Evolutionary conservation across 2,888 invertebrate genomes (phyloP).

Genomic region (Trichacis sp.): DNA sequence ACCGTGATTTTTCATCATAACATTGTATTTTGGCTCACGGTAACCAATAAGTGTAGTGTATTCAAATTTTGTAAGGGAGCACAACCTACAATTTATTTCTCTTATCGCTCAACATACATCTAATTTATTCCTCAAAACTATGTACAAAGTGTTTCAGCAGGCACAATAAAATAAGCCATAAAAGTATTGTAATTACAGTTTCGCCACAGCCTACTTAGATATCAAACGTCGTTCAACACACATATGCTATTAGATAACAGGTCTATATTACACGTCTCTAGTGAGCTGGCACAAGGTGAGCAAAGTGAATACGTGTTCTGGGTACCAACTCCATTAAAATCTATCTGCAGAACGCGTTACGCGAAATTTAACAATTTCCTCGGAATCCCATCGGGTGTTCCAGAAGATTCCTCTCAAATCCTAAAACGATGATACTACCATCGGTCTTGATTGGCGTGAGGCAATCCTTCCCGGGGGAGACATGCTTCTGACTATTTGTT

Average conservation of each 20-base stretch:
- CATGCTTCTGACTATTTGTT: neutral
- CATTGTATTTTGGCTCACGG: too few relatives aligned
- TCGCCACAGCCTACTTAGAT: too few relatives aligned
- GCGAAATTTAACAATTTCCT: constrained; percentile 60
- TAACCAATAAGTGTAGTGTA: too few relatives aligned
- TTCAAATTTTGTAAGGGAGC: neutral
- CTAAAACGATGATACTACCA: constrained; percentile 39
- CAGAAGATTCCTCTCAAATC: constrained; percentile 40
- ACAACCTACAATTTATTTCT: too few relatives aligned
- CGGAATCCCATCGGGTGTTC: constrained; percentile 35
- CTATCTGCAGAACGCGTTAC: constrained; percentile 54
- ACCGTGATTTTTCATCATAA: too few relatives aligned
- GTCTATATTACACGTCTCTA: constrained; percentile 31
- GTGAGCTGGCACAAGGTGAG: constrained; percentile 43
- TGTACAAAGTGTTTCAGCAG: too few relatives aligned
- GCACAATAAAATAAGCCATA: too few relatives aligned
- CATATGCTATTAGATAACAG: constrained; percentile 32
- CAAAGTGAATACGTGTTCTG: constrained; percentile 65
- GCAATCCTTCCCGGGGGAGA: constrained; percentile 25
- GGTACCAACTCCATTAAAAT: constrained; percentile 65
- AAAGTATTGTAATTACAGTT: too few relatives aligned
- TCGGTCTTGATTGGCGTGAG: constrained; percentile 39
- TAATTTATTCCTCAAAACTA: neutral
- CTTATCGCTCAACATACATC: neutral
- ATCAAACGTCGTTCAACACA: constrained; percentile 2